Base-by-base conservation (phyloP, 2,113 vertebrate species). In the Catharus minimus region DNA sequence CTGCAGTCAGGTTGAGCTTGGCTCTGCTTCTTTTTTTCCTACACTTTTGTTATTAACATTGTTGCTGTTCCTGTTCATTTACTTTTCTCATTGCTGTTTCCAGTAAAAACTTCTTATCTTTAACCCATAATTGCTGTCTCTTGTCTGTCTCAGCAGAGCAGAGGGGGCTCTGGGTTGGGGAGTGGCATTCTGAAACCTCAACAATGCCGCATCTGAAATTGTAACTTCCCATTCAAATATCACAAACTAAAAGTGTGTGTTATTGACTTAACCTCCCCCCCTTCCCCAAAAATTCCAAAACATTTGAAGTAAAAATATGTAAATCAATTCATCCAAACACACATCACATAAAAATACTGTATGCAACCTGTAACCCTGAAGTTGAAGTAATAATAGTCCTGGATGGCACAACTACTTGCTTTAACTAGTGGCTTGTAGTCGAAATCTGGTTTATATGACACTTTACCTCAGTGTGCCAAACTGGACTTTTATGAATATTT, bases 61-160 rank as follows among this genome's bases (percentile, higher is more conserved):
- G 16, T 11, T 66, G 13, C 32, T 66, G 36, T 41, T 43, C 21
- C 24, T 30, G 16, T 43, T 50, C 1, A 16, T 75, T 75, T 84
- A 36, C 17, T 50, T 43, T 21, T 28, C 12, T 49, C 24, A 47
- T 46, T 41, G 15, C 6, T 41, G 23, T 30, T 57, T 30, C 33
- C 24, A 65, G 10, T 57, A 65, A 56, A 73, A 73, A 33, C 5
- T 28, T 46, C 18, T 17, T 27, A 32, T 21, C 5, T 47, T 47
- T 44, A 55, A 23, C 22, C 23, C 33, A 6, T 15, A 56, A 41
- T 41, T 5, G 23, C 13, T 57, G 36, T 36, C 30, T 49, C 18
- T 49, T 17, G 3, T 57, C 24, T 57, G 41, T 56, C 24, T 47
- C 41, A 23, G n/a, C 0, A 0, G n/a, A 39, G 11, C 44, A 6